These are phyloP conservation scores for Amblyopsis rosae DNA, from an alignment of 2,113 vertebrate genomes.

Conservation along the genomic window DNA sequence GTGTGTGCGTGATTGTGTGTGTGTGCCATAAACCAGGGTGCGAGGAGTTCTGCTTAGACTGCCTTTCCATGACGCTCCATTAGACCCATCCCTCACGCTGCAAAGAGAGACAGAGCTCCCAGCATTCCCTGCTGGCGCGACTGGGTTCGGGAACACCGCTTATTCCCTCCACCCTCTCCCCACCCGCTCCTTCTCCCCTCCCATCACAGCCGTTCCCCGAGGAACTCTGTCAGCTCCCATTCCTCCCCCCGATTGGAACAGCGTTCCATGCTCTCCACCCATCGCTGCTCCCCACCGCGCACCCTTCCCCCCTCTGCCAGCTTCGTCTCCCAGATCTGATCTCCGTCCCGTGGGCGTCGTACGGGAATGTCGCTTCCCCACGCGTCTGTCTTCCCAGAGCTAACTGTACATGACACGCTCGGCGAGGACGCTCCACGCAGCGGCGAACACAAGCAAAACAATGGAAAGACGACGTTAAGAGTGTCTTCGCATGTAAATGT, in stretches of 20 bases:
- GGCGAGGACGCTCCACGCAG: slow-evolving; percentile 55
- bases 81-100: slow-evolving; percentile 55
- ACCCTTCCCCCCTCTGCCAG: slow-evolving; percentile 37
- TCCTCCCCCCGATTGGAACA: slow-evolving; percentile 21
- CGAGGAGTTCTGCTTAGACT: slow-evolving; percentile 30
- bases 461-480: slow-evolving; percentile 77
- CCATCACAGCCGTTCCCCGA: slow-evolving; percentile 55
- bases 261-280: slow-evolving; percentile 15
- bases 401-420: slow-evolving; percentile 59
- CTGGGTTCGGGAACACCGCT: slow-evolving; percentile 40
- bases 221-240: slow-evolving; percentile 68
- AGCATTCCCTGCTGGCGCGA: slow-evolving; percentile 28
- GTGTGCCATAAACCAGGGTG: slow-evolving; percentile 34
- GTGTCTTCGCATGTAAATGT: slow-evolving; percentile 55
- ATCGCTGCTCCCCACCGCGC: background rate
- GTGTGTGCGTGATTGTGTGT: background rate
- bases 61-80: slow-evolving; percentile 26
- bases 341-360: slow-evolving; percentile 48
- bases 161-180: slow-evolving; percentile 29
- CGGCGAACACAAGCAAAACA: slow-evolving; percentile 46
- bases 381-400: slow-evolving; percentile 50
- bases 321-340: slow-evolving; percentile 54
- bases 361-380: slow-evolving; percentile 44
- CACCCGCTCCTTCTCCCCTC: slow-evolving; percentile 32
- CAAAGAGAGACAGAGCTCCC: slow-evolving; percentile 32